Conservation (phyloP, 64 coral and sea anemone species). For the Montipora cactus region DNA sequence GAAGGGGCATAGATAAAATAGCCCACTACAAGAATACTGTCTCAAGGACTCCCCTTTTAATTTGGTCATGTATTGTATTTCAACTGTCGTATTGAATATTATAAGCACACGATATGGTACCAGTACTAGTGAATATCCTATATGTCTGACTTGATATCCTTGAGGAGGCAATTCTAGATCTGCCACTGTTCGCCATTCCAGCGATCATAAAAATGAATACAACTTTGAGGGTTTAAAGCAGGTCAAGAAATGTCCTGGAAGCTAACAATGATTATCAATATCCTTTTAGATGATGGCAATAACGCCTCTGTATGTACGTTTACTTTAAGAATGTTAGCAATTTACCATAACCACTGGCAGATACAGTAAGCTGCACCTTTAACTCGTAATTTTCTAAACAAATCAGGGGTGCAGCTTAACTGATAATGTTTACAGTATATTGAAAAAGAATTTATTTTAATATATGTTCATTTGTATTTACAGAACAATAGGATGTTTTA, state of each 20-base stretch:
- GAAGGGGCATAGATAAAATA: constrained; percentile 45
- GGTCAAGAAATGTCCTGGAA: constrained; percentile 58
- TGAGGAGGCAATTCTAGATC: constrained; percentile 32
- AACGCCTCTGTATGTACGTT: background rate
- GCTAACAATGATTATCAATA: constrained; percentile 47
- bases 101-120: constrained; percentile 35
- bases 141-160: constrained; percentile 59
- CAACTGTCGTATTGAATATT: constrained; percentile 26
- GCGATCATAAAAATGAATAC: constrained; percentile 52
- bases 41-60: constrained; percentile 44
- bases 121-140: constrained; percentile 52
- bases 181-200: constrained; percentile 54
- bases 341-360: constrained; percentile 20
- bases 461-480: constrained; percentile 7
- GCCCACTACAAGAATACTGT: constrained; percentile 12
- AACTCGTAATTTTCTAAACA: constrained; percentile 14
- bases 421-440: constrained; percentile 45
- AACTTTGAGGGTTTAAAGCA: constrained; percentile 54
- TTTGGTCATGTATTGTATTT: constrained; percentile 44
- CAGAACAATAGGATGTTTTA: constrained; percentile 3
- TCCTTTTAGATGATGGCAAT: constrained; percentile 45
- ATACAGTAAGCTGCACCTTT: background rate
- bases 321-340: constrained; percentile 4
- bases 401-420: constrained; percentile 48
- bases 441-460: constrained; percentile 49